Conservation (phyloP, 2,113 vertebrate genomes). For the Passer montanus region DNA sequence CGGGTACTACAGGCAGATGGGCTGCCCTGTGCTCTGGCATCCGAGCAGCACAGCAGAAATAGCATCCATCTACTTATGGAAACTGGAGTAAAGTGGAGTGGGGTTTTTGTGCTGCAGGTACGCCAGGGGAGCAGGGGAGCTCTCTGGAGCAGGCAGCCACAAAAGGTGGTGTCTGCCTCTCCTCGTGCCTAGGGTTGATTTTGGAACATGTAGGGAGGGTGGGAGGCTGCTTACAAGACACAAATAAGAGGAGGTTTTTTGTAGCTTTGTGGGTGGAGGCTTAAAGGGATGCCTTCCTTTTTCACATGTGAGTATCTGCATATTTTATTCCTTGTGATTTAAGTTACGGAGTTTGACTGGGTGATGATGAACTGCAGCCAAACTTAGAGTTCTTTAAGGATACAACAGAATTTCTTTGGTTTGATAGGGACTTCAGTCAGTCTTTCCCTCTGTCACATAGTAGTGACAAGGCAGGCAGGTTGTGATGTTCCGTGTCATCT, state of each 20-base stretch:
- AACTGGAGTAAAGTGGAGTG: constrained; percentile 1
- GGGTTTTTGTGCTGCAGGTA: background rate
- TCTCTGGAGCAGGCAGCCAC: background rate
- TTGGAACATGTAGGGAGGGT: background rate
- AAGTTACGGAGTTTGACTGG: background rate
- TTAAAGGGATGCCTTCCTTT: constrained; percentile 33
- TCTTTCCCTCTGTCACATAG: background rate
- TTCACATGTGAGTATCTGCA: background rate
- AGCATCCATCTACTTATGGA: constrained; percentile 20
- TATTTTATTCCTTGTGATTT: constrained; percentile 7
- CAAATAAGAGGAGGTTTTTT: constrained; percentile 35
- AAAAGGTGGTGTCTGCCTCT: background rate
- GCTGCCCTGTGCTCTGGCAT: constrained; percentile 48
- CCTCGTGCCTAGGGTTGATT: background rate
- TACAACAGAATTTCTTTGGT: background rate
- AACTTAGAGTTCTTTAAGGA: background rate
- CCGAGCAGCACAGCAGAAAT: constrained; percentile 29
- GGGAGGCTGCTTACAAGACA: constrained; percentile 27
- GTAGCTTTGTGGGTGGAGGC: constrained; percentile 29
- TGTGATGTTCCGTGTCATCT: background rate
- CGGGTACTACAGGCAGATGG: constrained; percentile 38
- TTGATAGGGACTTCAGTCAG: background rate
- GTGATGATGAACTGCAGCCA: background rate
- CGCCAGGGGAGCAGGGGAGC: background rate
- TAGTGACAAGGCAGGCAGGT: background rate